phyloP scores from a whole-genome alignment of 2,113 vertebrate species.

The Myodes glareolus region DNA sequence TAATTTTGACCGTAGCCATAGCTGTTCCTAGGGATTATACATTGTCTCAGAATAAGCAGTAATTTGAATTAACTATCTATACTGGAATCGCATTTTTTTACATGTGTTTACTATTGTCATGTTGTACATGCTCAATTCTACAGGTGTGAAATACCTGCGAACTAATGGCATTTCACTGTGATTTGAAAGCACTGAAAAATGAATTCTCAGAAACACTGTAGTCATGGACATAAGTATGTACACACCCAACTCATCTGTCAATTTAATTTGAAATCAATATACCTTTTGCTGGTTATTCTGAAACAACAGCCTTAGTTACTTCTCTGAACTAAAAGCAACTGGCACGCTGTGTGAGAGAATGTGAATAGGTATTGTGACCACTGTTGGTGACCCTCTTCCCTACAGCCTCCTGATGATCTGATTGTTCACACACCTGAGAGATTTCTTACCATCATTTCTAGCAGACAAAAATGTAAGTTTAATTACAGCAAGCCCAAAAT shows the following conservation, averaged over 20 bases:
- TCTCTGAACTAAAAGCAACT: background rate
- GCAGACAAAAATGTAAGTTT: slow-evolving; percentile 67
- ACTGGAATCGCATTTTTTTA: background rate
- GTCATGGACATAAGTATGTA: background rate
- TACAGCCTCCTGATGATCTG: slow-evolving; percentile 17
- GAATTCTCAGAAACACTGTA: background rate
- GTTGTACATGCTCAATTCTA: background rate
- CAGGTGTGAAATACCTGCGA: background rate
- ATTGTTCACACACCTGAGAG: slow-evolving; percentile 17
- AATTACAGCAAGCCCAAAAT: slow-evolving; percentile 76
- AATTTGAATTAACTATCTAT: background rate
- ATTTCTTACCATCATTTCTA: slow-evolving; percentile 60
- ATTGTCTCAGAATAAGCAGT: background rate
- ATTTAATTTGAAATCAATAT: slow-evolving; percentile 53
- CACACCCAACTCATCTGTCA: background rate
- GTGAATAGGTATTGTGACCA: background rate
- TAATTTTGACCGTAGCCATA: no score
- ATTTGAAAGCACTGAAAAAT: background rate
- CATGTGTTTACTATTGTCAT: background rate
- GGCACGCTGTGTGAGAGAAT: background rate
- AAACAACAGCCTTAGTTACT: background rate
- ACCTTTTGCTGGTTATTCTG: background rate
- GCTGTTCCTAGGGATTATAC: background rate
- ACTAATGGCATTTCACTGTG: background rate
- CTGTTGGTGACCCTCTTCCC: background rate